These are phyloP conservation scores for Engraulis encrasicolus DNA, from an alignment of 2,113 vertebrate genomes.

Conservation along the genomic window DNA sequence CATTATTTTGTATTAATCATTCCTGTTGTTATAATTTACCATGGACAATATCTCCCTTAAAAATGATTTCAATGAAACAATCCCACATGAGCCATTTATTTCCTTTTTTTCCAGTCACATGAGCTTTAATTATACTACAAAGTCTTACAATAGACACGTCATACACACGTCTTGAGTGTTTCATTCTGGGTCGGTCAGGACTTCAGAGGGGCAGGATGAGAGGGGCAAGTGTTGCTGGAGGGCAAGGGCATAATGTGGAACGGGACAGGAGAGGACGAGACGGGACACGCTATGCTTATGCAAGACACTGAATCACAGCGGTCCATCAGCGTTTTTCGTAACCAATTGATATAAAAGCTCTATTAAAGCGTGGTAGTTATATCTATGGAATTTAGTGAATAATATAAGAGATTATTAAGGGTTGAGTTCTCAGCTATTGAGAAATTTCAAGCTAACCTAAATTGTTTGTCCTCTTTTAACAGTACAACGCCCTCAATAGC, in stretches of 20 bases:
- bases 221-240: background rate
- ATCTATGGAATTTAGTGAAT: background rate
- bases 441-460: too few relatives aligned
- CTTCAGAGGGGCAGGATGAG: background rate
- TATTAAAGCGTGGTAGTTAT: background rate
- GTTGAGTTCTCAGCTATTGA: background rate
- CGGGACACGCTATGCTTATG: background rate
- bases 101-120: background rate
- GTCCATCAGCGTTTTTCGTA: background rate
- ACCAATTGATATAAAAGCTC: conserved; percentile 1
- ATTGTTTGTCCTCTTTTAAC: too few relatives aligned
- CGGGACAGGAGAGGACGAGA: background rate
- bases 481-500: too few relatives aligned
- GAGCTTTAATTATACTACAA: background rate
- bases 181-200: background rate
- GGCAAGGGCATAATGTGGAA: background rate
- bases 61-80: background rate
- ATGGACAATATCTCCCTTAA: background rate
- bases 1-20: too few relatives aligned
- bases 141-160: background rate
- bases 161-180: background rate
- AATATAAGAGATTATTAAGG: background rate
- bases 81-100: background rate
- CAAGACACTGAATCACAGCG: background rate
- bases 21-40: background rate